phyloP scores from a whole-genome alignment of 2,113 vertebrate genomes.

The Acanthisitta chloris region DNA sequence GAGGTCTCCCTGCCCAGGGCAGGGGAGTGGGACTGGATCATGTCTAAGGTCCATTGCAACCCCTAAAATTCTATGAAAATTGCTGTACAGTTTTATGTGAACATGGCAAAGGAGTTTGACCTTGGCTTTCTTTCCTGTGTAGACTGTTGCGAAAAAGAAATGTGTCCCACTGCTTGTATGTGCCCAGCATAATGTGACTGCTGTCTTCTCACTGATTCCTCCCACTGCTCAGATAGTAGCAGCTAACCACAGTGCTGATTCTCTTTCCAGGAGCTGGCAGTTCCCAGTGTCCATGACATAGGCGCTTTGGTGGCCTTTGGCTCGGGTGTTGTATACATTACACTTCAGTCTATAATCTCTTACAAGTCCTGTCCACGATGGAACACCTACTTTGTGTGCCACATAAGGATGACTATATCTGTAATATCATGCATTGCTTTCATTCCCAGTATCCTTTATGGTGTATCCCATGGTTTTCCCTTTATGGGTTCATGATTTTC shows the following conservation, averaged over 20 bases:
- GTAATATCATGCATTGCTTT: slow-evolving; percentile 73
- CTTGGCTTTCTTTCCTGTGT: neutral
- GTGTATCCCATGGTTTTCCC: neutral
- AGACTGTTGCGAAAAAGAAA: neutral
- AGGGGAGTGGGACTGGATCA: too few species aligned
- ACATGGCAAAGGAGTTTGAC: neutral
- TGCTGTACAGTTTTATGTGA: neutral
- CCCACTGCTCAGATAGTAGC: neutral
- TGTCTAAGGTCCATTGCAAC: too few species aligned
- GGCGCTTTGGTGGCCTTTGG: slow-evolving; percentile 87
- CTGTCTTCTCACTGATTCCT: neutral
- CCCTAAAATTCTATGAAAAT: too few species aligned
- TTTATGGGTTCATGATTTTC: neutral
- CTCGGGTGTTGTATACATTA: slow-evolving; percentile 78
- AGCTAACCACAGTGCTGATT: neutral
- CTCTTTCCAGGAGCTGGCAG: slow-evolving; percentile 79
- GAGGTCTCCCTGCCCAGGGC: too few species aligned
- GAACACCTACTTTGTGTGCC: slow-evolving; percentile 65
- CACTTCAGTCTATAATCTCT: slow-evolving; percentile 83
- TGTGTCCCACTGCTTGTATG: neutral
- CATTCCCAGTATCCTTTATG: slow-evolving; percentile 91
- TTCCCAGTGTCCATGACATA: slow-evolving; percentile 77
- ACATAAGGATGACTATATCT: slow-evolving; percentile 72
- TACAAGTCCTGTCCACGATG: slow-evolving; percentile 75
- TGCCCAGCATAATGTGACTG: neutral